Conservation (phyloP, 2,113 vertebrate species). For the Carettochelys insculpta region DNA sequence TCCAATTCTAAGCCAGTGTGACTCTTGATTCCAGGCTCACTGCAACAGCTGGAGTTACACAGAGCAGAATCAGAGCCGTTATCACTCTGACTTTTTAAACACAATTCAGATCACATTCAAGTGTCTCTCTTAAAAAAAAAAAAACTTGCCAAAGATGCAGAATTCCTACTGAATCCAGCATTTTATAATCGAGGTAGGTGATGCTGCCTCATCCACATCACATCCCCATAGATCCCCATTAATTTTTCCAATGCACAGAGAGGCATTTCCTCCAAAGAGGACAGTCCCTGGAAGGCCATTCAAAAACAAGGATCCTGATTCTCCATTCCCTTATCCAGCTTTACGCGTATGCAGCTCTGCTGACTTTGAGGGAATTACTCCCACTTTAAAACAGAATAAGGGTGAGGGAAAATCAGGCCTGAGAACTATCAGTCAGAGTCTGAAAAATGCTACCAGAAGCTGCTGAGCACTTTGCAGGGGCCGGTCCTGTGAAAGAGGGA, state of each 20-base stretch:
- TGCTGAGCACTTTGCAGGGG: neutral
- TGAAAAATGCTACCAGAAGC: neutral
- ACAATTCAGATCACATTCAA: neutral
- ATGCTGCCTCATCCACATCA: neutral
- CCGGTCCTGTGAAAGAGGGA: neutral
- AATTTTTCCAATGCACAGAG: neutral
- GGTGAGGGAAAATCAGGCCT: neutral
- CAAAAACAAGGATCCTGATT: neutral
- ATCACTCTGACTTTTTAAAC: neutral
- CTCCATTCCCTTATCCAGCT: neutral
- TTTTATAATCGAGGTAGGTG: constrained; percentile 25
- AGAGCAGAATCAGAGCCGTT: neutral
- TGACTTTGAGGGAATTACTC: neutral
- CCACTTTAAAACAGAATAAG: neutral
- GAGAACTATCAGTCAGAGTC: neutral
- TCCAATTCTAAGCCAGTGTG: neutral
- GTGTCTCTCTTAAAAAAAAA: neutral
- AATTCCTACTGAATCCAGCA: neutral
- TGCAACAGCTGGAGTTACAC: neutral
- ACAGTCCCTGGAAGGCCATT: neutral
- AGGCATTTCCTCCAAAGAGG: neutral
- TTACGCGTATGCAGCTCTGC: neutral
- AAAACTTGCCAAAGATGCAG: neutral
- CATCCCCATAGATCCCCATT: neutral
- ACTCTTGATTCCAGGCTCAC: neutral